Evolutionary conservation across 2,113 vertebrate species (phyloP).

Genomic region (Bufo gargarizans): DNA sequence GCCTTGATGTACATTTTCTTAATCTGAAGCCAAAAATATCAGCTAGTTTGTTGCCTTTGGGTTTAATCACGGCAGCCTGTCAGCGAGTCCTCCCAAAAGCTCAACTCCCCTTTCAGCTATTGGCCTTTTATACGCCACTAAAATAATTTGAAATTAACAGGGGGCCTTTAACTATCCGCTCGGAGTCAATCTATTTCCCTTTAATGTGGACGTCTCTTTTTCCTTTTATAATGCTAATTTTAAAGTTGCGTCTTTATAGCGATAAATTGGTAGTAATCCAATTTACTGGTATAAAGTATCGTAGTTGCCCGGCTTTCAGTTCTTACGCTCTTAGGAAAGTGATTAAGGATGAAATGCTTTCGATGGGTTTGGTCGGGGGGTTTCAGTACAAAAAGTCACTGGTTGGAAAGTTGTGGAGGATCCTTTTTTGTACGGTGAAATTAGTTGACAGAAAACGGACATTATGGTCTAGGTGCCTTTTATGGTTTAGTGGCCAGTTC

Average conservation of each 20-base stretch:
- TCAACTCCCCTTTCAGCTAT: neutral
- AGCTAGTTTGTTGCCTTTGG: neutral
- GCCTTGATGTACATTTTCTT: neutral
- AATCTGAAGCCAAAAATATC: neutral
- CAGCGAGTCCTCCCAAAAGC: neutral
- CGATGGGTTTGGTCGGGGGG: neutral
- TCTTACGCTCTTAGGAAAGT: neutral
- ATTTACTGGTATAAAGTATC: neutral
- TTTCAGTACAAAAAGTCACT: neutral
- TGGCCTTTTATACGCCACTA: neutral
- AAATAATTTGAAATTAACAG: conserved; percentile 12
- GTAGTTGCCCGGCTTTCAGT: conserved; percentile 17
- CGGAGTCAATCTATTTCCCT: neutral
- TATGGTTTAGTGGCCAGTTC: neutral
- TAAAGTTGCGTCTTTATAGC: neutral
- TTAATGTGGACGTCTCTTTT: neutral
- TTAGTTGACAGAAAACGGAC: neutral
- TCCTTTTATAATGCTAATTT: conserved; percentile 22
- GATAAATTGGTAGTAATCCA: neutral
- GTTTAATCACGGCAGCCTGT: neutral
- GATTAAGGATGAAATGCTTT: neutral
- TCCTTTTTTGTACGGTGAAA: neutral
- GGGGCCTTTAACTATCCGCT: neutral
- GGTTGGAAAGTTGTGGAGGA: neutral
- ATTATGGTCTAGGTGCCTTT: neutral